Evolutionary conservation across 2,888 invertebrate species (phyloP).

Genomic region (Amphipoea oculea): DNA sequence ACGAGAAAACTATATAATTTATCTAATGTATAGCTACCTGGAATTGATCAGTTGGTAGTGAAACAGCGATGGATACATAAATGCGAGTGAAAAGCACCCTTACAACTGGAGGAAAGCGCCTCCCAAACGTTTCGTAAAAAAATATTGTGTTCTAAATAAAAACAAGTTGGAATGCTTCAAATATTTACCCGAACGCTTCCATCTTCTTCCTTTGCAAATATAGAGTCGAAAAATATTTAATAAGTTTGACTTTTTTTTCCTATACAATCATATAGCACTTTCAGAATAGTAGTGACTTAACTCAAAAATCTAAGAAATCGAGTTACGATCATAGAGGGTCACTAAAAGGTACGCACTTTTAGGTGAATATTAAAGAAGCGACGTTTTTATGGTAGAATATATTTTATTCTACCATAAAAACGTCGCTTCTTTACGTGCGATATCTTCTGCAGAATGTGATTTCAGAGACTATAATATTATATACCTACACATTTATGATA

Average conservation of each 20-base stretch:
- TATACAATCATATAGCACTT: conserved; percentile 18
- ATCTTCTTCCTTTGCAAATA: conserved; percentile 62
- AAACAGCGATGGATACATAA: conserved; percentile 53
- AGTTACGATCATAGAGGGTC: too few species aligned
- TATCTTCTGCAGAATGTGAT: conserved; percentile 43
- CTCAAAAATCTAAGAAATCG: too few species aligned
- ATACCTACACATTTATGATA: conserved; percentile 58
- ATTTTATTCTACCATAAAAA: too few species aligned
- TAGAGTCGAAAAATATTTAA: conserved; percentile 72
- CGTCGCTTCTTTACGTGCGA: background rate
- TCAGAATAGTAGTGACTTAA: too few species aligned
- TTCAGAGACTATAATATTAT: conserved; percentile 45
- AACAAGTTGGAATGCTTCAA: conserved; percentile 71
- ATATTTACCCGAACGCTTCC: conserved; percentile 52
- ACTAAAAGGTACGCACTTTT: too few species aligned
- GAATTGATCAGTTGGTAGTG: conserved; percentile 20
- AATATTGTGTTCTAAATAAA: conserved; percentile 56
- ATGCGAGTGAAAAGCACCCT: conserved; percentile 64
- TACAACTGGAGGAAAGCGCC: conserved; percentile 37
- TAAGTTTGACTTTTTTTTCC: conserved; percentile 38
- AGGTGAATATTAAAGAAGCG: too few species aligned
- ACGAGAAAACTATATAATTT: conserved; percentile 48
- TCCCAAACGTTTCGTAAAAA: conserved; percentile 47
- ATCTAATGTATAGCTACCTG: conserved; percentile 52
- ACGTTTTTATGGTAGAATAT: too few species aligned